Evolutionary conservation across 2,113 vertebrate species (phyloP), one percentile per base, ranked within the genome.

Genomic region (Gasterosteus nipponicus): DNA sequence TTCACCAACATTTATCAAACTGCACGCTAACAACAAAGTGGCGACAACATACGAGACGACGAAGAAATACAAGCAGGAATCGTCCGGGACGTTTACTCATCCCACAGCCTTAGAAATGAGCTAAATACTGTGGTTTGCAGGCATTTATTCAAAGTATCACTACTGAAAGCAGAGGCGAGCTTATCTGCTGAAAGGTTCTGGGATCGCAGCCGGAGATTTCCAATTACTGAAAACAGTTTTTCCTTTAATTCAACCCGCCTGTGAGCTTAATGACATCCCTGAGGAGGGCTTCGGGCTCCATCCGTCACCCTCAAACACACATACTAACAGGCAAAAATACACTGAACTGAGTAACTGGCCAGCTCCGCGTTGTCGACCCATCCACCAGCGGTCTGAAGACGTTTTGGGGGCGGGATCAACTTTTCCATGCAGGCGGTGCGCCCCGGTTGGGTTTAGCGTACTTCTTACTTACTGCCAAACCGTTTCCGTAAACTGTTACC

Each of bases 371-470:
- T 35, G 39, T 66, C 7, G 2, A 61, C 31, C 54, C 31, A 65
- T 83, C 67, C 41, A 66, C 86, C 80, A 79, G 58, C 33, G 42
- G 56, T 44, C 31, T 67, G 56, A 69, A 74, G 84, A 89, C 80
- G 68, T 54, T 59, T 56, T 75, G 73, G 19, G 35, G 35, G n/a
- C n/a, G 35, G 57, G 35, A 76, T 89, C 75, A 79, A n/a, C 39
- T 89, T 91, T 86, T 80, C 81, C 86, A 88, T 78, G 58, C 1
- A 18, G 44, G n/a, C n/a, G n/a, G n/a, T n/a, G 66, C 1, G n/a
- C 46, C 72, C 54, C 78, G 62, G 63, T 58, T 31, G 14, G 46
- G 53, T 70, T 86, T 62, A 82, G 38, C 19, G 15, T 7, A 33
- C 75, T 67, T 35, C n/a, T n/a, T n/a, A n/a, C n/a, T n/a, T n/a